phyloP scores from a whole-genome alignment of 2,113 vertebrate genomes.

The Pelusios castaneus region DNA sequence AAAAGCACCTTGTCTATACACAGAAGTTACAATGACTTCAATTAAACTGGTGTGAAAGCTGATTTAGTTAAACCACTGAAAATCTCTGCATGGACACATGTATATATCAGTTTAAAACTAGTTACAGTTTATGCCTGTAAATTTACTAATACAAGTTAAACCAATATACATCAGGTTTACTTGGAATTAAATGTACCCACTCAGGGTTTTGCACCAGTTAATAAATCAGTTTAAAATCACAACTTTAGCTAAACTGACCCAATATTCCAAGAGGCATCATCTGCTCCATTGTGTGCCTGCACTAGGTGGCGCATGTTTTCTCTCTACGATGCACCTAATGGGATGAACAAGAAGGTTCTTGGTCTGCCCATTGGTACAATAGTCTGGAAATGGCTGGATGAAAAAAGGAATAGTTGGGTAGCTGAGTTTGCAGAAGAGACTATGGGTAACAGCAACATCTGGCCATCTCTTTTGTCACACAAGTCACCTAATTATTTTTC shows the following conservation, averaged over 20 bases:
- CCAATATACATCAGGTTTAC: fast-evolving
- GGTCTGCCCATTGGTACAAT: not conserved
- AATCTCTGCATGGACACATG: fast-evolving
- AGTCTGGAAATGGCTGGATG: not conserved
- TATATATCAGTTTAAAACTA: not conserved
- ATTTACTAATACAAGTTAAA: not conserved
- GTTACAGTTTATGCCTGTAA: not conserved
- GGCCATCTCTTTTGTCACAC: not conserved
- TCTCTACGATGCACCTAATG: not conserved
- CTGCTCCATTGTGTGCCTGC: not conserved
- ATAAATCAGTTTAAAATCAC: not conserved
- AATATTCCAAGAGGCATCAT: not conserved
- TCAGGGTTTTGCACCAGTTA: not conserved
- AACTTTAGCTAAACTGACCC: fast-evolving
- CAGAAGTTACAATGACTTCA: not conserved
- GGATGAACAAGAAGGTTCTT: not conserved
- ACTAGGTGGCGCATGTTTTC: not conserved
- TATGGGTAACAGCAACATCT: not conserved
- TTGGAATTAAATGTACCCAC: fast-evolving
- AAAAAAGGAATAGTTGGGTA: not conserved
- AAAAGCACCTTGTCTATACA: not conserved
- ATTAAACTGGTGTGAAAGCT: not conserved
- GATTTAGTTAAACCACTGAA: not conserved
- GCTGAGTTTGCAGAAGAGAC: not conserved
- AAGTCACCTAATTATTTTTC: not conserved